Evolutionary conservation across 2,113 vertebrate genomes (phyloP).

Genomic region (Corythornis cristatus): DNA sequence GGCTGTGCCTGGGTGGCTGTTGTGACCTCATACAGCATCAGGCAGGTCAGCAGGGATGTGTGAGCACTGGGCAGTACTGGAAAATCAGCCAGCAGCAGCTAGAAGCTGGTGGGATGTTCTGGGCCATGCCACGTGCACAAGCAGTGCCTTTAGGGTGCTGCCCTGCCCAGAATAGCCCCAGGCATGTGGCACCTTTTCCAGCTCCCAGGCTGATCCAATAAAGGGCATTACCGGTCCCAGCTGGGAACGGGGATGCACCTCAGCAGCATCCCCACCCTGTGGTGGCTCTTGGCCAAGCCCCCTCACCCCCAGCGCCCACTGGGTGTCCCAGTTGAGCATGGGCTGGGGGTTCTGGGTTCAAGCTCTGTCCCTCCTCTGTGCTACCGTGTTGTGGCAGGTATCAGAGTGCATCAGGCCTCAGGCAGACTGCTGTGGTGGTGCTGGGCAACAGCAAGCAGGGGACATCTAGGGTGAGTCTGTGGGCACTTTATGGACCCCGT

Average conservation of each 20-base stretch:
- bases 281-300: fast-evolving
- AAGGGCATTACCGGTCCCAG: not conserved
- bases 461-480: fast-evolving
- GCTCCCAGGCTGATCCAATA: not conserved
- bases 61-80: not conserved
- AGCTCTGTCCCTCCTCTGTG: fast-evolving
- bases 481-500: too few species aligned
- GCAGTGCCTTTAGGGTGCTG: not conserved
- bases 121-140: fast-evolving
- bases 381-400: not conserved
- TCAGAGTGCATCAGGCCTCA: not conserved
- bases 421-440: fast-evolving
- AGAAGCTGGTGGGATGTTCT: not conserved
- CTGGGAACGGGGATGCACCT: fast-evolving
- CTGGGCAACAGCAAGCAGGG: fast-evolving
- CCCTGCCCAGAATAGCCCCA: not conserved
- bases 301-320: not conserved
- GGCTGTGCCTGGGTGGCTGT: fast-evolving
- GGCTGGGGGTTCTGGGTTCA: not conserved
- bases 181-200: not conserved
- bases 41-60: fast-evolving
- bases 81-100: not conserved
- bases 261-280: not conserved
- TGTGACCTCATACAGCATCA: fast-evolving
- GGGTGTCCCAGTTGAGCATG: fast-evolving